Conservation (phyloP, 2,113 vertebrate genomes). For the Suricata suricatta region DNA sequence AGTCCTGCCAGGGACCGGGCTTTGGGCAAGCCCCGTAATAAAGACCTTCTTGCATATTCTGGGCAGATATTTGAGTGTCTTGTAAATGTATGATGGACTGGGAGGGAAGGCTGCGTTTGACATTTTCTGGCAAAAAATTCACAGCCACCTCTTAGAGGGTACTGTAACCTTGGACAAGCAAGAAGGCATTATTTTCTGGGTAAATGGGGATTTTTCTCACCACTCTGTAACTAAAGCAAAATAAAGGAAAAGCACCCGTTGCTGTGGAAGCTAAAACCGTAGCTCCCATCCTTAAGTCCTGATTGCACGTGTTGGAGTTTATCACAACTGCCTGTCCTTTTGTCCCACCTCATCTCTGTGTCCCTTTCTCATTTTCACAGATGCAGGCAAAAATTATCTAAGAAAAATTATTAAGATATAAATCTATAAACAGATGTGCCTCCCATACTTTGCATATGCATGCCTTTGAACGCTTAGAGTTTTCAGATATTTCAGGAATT, state of each 20-base stretch:
- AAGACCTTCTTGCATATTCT: not conserved
- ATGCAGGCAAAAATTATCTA: not conserved
- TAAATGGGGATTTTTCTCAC: not conserved
- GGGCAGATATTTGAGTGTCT: not conserved
- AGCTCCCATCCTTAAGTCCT: not conserved
- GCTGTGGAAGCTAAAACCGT: not conserved
- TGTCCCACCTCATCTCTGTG: not conserved
- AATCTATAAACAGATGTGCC: not conserved
- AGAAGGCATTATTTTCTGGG: not conserved
- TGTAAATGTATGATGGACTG: not conserved
- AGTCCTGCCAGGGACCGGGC: not conserved
- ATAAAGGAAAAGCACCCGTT: not conserved
- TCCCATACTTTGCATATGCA: not conserved
- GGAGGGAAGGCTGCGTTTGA: not conserved
- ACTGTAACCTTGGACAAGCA: not conserved
- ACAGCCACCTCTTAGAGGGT: not conserved
- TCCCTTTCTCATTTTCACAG: not conserved
- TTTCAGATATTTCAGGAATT: not conserved
- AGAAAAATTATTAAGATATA: not conserved
- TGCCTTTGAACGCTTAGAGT: not conserved
- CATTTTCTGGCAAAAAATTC: constrained; percentile 4
- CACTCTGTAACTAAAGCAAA: not conserved
- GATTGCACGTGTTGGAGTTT: not conserved
- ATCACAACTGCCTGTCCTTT: not conserved
- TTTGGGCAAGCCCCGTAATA: not conserved